These are phyloP conservation scores for Tetragnatha montana DNA, from an alignment of 2,888 invertebrate species.

Conservation along the genomic window DNA sequence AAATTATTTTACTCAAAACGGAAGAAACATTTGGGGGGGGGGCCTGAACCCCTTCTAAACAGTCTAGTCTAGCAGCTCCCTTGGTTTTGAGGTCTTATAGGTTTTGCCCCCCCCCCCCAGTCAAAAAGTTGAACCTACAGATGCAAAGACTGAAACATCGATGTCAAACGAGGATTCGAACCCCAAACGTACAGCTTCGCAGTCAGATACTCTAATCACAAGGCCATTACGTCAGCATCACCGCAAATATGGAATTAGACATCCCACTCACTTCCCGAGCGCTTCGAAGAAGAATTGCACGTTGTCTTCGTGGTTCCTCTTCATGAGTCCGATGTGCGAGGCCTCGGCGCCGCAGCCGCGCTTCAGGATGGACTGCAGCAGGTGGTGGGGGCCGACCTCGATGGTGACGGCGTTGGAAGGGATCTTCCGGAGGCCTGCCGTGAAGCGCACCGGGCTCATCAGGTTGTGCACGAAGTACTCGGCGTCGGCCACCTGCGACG, in stretches of 20 bases:
- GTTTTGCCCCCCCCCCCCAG: too few species aligned
- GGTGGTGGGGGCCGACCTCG: constrained; percentile 95
- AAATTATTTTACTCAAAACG: too few species aligned
- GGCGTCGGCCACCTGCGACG: constrained; percentile 88
- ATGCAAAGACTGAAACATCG: too few species aligned
- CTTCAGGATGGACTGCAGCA: constrained; percentile 94
- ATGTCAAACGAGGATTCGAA: too few species aligned
- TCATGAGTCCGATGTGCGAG: constrained; percentile 89
- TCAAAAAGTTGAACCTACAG: too few species aligned
- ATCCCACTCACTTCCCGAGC: constrained; percentile 54
- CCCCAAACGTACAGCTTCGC: neutral
- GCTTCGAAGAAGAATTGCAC: constrained; percentile 77
- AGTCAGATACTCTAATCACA: neutral
- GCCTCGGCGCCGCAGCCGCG: constrained; percentile 85
- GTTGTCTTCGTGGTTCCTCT: constrained; percentile 85
- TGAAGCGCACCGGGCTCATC: constrained; percentile 92
- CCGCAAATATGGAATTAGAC: neutral
- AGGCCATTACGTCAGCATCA: neutral
- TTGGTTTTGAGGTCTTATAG: too few species aligned
- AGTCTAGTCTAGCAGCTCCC: too few species aligned
- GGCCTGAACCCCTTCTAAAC: too few species aligned
- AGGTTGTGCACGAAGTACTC: constrained; percentile 97
- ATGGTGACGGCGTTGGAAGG: constrained; percentile 92
- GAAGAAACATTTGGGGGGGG: too few species aligned
- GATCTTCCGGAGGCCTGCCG: constrained; percentile 88